Percentiles rank a stretch among this genome's conserved stretches.
Conservation (phyloP, 2,797 vertebrate genomes). For the Columba guinea region DNA sequence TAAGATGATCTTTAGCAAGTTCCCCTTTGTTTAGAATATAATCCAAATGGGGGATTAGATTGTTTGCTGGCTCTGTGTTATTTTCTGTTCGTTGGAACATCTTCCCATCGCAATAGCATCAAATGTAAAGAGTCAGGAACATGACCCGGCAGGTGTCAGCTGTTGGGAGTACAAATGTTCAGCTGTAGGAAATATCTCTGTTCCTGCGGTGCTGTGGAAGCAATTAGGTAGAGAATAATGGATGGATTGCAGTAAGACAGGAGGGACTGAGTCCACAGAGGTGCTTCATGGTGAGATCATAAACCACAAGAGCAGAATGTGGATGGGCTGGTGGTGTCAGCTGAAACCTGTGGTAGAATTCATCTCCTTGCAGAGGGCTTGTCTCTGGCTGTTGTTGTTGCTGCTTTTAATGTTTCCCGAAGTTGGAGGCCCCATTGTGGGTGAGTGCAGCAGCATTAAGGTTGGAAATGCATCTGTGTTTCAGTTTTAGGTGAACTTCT, state of each 20-base stretch:
- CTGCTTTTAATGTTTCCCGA: not conserved
- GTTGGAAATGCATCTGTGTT: not conserved
- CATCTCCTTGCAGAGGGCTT: not conserved
- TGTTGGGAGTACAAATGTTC: slow-evolving; percentile 21
- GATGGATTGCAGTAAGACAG: not conserved
- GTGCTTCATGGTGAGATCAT: slow-evolving; percentile 10
- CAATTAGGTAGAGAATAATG: slow-evolving; percentile 20
- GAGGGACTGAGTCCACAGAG: not conserved
- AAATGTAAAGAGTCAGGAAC: slow-evolving; percentile 20
- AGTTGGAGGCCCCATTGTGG: not conserved
- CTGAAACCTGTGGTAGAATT: slow-evolving; percentile 17
- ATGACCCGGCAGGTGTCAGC: not conserved
- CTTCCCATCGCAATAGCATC: slow-evolving; percentile 2
- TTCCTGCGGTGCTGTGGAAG: not conserved
- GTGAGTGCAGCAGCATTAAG: not conserved
- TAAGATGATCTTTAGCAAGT: not conserved
- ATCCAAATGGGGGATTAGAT: not conserved
- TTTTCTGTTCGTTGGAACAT: not conserved
- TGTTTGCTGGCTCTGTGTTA: not conserved
- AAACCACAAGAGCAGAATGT: not conserved
- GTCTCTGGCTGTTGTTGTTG: not conserved
- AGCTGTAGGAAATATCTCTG: not conserved
- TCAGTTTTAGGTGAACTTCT: not conserved
- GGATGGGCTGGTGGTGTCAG: not conserved
- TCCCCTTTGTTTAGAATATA: not conserved